Evolutionary conservation across 2,113 vertebrate species (phyloP).

Genomic region (Osmerus eperlanus): DNA sequence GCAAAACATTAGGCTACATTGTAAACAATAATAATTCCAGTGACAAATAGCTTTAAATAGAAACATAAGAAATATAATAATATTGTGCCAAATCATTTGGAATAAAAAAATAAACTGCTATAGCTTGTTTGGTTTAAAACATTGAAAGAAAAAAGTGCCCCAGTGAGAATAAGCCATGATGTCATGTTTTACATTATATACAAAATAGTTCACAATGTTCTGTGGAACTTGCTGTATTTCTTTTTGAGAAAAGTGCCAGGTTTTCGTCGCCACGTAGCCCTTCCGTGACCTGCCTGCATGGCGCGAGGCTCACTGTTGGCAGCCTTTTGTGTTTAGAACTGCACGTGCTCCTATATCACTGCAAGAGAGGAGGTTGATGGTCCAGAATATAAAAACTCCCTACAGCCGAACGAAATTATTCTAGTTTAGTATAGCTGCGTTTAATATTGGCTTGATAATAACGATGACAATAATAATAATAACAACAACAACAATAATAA

Average conservation of each 20-base stretch:
- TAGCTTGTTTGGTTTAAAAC: conserved; percentile 57
- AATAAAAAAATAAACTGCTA: conserved; percentile 50
- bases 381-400: not conserved
- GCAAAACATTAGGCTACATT: conserved; percentile 22
- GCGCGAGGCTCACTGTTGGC: conserved; percentile 22
- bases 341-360: conserved; percentile 21
- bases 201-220: conserved; percentile 64
- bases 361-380: conserved; percentile 7
- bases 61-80: conserved; percentile 58
- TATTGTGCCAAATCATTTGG: conserved; percentile 44
- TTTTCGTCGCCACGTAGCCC: conserved; percentile 55
- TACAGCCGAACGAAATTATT: not conserved
- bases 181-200: conserved; percentile 77
- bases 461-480: conserved; percentile 1
- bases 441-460: not conserved
- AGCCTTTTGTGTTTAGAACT: conserved; percentile 31
- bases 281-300: conserved; percentile 46
- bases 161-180: conserved; percentile 67
- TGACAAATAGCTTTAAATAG: conserved; percentile 58
- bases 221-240: conserved; percentile 56
- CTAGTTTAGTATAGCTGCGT: not conserved
- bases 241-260: conserved; percentile 62
- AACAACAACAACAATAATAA: conserved; percentile 49
- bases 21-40: conserved; percentile 42
- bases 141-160: conserved; percentile 69